phyloP scores from a whole-genome alignment of 2,113 vertebrate genomes.

The Podarcis raffonei region DNA sequence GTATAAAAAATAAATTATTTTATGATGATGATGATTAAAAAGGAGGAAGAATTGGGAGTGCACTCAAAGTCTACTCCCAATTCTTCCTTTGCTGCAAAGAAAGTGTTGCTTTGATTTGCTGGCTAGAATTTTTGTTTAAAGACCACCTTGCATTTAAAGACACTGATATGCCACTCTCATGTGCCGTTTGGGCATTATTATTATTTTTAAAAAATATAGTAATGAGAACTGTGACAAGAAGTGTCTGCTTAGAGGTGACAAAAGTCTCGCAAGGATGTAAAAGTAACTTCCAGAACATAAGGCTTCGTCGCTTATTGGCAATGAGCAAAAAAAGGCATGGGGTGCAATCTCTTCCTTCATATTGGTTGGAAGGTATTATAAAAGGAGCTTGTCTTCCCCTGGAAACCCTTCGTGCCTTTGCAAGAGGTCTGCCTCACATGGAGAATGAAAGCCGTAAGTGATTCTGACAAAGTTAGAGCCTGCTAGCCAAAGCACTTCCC shows the following conservation, averaged over 20 bases:
- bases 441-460: background rate
- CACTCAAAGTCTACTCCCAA: too few relatives aligned
- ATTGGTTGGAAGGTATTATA: too few relatives aligned
- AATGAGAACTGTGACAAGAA: background rate
- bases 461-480: background rate
- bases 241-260: background rate
- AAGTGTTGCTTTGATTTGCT: too few relatives aligned
- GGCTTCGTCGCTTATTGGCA: background rate
- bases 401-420: background rate
- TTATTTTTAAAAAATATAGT: background rate
- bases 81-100: too few relatives aligned
- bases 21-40: too few relatives aligned
- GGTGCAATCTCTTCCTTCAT: too few relatives aligned
- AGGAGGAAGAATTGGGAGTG: too few relatives aligned
- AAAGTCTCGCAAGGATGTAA: too few relatives aligned
- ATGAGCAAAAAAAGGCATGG: background rate
- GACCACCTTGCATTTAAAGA: background rate
- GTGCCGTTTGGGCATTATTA: background rate
- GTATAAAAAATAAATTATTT: too few relatives aligned
- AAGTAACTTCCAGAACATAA: background rate
- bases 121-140: too few relatives aligned
- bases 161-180: background rate
- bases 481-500: background rate
- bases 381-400: background rate
- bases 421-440: background rate